Evolutionary conservation across 2,888 invertebrate species (phyloP).

Genomic region (Therioaphis trifolii): DNA sequence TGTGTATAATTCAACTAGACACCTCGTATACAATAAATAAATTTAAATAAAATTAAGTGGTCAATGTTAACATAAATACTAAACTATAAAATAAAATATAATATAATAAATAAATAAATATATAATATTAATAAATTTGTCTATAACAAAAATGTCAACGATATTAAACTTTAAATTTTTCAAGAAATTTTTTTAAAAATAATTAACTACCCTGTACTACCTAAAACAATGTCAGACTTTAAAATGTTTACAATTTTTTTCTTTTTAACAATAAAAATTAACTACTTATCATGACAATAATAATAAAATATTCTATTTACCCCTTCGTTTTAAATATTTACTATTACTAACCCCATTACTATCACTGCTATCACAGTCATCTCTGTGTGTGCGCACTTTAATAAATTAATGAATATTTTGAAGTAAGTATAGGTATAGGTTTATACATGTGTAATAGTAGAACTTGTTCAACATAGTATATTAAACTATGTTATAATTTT

Average conservation of each 20-base stretch:
- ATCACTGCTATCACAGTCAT: background rate
- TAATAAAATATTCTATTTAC: constrained; percentile 35
- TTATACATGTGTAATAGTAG: background rate
- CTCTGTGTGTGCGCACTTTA: constrained; percentile 2
- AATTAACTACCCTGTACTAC: constrained; percentile 53
- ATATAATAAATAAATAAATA: too few relatives aligned
- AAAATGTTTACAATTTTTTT: background rate
- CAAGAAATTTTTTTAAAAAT: background rate
- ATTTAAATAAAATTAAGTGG: constrained; percentile 20
- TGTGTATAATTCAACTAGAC: constrained; percentile 11
- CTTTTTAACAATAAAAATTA: constrained; percentile 38
- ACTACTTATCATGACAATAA: background rate
- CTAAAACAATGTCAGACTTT: constrained; percentile 48
- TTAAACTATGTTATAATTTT: background rate
- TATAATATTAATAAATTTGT: constrained; percentile 44
- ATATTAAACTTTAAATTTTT: constrained; percentile 31
- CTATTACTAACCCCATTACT: constrained; percentile 33
- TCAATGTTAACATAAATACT: constrained; percentile 40
- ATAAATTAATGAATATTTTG: constrained; percentile 26
- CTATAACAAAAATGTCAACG: constrained; percentile 44
- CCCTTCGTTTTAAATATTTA: constrained; percentile 23
- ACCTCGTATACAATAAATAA: constrained; percentile 15
- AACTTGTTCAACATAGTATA: background rate
- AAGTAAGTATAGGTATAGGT: background rate
- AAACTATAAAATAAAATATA: constrained; percentile 44